phyloP scores from a whole-genome alignment of 2,113 vertebrate species.

The Puma concolor region DNA sequence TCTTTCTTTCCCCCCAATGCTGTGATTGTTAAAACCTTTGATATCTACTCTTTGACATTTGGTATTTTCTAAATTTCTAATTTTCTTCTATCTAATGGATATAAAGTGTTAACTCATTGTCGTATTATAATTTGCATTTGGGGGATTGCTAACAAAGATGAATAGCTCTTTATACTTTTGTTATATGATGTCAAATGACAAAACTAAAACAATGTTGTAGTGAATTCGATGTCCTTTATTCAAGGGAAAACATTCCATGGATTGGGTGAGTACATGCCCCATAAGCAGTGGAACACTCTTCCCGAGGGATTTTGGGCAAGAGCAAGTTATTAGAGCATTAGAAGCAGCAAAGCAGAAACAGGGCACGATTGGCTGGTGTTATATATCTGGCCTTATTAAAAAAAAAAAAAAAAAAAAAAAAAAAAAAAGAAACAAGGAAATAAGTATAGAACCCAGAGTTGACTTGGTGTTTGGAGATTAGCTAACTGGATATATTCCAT shows the following conservation, averaged over 20 bases:
- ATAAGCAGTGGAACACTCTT: background rate
- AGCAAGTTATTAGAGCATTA: background rate
- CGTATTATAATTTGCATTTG: background rate
- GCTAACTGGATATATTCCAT: background rate
- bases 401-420: background rate
- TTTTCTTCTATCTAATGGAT: background rate
- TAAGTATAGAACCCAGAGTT: background rate
- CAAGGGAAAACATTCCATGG: background rate
- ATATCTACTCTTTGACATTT: background rate
- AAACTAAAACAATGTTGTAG: background rate
- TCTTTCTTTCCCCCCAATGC: background rate
- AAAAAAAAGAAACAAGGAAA: background rate
- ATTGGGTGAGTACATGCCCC: background rate
- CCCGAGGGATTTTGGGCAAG: background rate
- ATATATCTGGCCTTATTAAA: background rate
- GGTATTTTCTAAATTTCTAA: background rate
- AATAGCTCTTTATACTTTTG: slow-evolving; percentile 6
- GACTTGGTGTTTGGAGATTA: background rate
- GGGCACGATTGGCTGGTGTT: background rate
- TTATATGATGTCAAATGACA: background rate
- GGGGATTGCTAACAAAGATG: background rate
- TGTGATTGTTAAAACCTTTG: slow-evolving; percentile 2
- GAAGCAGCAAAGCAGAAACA: background rate
- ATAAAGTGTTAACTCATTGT: background rate
- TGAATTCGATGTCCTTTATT: background rate